Evolutionary conservation across 2,888 invertebrate genomes (phyloP), one percentile per base, ranked within the genome.

Genomic region (Acleris cristana): DNA sequence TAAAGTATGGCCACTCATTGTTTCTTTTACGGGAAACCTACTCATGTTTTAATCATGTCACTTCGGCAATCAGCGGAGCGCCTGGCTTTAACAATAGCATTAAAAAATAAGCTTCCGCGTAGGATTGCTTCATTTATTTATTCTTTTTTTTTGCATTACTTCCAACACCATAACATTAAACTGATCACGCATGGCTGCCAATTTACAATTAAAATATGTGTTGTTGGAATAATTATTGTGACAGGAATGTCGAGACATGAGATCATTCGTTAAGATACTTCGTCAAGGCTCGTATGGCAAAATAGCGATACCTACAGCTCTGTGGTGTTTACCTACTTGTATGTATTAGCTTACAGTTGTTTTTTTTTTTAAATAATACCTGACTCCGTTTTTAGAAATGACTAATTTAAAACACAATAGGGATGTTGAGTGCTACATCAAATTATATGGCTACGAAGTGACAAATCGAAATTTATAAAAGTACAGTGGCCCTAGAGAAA

Each of bases 181-280:
- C 74, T 74, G 77, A 76, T 77, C 74, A 72, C 78, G 76, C 80
- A 77, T 78, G 79, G 76, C 73, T 81, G 79, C 82, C 77, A 79
- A 82, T 80, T 81, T 80, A 81, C 79, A 86, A 88, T 89, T 86
- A 88, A 85, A 84, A 86, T 86, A 83, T 84, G 81, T 83, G 75
- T 75, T 76, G 77, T 73, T 71, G 74, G 76, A 80, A 83, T 82
- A 78, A 81, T 85, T 77, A 81, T 79, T 83, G 81, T 83, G 84
- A 84, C 85, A 83, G 77, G 81, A 81, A 77, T 80, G 77, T 79
- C 73, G 73, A 84, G 83, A 77, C 82, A 88, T 86, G 83, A 88
- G 84, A 86, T 89, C 87, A 86, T 70, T 74, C 71, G 72, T 73
- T 71, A 72, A 71, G 73, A 51, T 19, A 19, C 51, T 21, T 21